Conservation (phyloP, 2,888 invertebrate species). For the Phengaris alcon region DNA sequence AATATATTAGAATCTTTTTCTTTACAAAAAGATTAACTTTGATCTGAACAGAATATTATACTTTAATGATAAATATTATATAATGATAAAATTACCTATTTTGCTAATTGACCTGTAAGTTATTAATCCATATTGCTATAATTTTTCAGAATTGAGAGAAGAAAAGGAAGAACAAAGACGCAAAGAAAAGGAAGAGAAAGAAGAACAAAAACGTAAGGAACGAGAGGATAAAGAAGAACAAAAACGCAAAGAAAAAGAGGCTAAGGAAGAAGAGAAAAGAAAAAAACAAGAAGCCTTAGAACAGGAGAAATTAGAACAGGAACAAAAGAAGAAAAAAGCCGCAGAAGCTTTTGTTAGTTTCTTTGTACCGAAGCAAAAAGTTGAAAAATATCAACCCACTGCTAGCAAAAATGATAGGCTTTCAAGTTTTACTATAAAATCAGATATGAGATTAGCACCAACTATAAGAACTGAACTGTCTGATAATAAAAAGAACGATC, state of each 20-base stretch:
- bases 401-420: constrained; percentile 63
- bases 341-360: constrained; percentile 90
- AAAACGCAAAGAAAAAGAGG: constrained; percentile 73
- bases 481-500: constrained; percentile 66
- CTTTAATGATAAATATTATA: no score
- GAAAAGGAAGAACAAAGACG: constrained; percentile 60
- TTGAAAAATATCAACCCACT: constrained; percentile 59
- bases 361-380: constrained; percentile 83
- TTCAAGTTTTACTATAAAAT: constrained; percentile 82
- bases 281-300: constrained; percentile 82
- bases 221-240: constrained; percentile 74
- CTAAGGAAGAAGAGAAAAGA: constrained; percentile 79
- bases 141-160: constrained; percentile 58
- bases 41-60: no score
- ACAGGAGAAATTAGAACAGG: constrained; percentile 83
- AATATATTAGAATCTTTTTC: no score
- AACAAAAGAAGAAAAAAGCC: constrained; percentile 87
- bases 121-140: neutral
- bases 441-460: constrained; percentile 93
- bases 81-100: no score
- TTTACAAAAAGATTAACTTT: no score
- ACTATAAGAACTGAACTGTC: constrained; percentile 78
- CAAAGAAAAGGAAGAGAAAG: constrained; percentile 70
- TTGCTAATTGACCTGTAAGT: neutral
- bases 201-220: constrained; percentile 66